Evolutionary conservation across 2,113 vertebrate species (phyloP).

Genomic region (Puntigrus tetrazona): DNA sequence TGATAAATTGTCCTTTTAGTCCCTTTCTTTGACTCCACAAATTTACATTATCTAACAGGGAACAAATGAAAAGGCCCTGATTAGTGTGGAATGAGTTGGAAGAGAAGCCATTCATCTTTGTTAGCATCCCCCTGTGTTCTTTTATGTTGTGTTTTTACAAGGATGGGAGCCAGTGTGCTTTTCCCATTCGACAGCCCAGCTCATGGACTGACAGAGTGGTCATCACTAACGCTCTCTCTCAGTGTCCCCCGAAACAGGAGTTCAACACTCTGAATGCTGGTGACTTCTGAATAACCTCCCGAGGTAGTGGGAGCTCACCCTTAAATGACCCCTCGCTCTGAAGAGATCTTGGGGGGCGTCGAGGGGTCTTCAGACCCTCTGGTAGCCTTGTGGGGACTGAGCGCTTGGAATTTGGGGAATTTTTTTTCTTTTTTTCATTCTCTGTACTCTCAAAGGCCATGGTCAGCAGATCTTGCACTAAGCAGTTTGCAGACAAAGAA

Average conservation of each 20-base stretch:
- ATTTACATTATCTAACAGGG: slow-evolving; percentile 81
- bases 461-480: slow-evolving; percentile 36
- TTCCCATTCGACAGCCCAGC: slow-evolving; percentile 52
- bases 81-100: slow-evolving; percentile 76
- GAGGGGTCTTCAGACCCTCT: slow-evolving; percentile 71
- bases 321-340: slow-evolving; percentile 77
- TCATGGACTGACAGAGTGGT: slow-evolving; percentile 63
- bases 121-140: slow-evolving; percentile 79
- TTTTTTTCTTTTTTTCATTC: slow-evolving; percentile 44
- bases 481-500: slow-evolving; percentile 7
- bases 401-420: slow-evolving; percentile 55
- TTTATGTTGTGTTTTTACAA: slow-evolving; percentile 76
- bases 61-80: slow-evolving; percentile 80
- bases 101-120: slow-evolving; percentile 77
- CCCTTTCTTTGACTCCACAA: slow-evolving; percentile 79
- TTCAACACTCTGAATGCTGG: slow-evolving; percentile 72
- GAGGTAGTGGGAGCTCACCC: slow-evolving; percentile 79
- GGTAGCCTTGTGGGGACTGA: slow-evolving; percentile 44
- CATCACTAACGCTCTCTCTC: slow-evolving; percentile 71
- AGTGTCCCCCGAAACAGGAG: slow-evolving; percentile 73
- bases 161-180: slow-evolving; percentile 63
- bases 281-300: slow-evolving; percentile 82
- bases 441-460: slow-evolving; percentile 23
- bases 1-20: slow-evolving; percentile 79
- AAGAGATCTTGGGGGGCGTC: slow-evolving; percentile 69